These are phyloP conservation scores for Suillia variegata DNA, from an alignment of 2,888 invertebrate species.

Conservation along the genomic window DNA sequence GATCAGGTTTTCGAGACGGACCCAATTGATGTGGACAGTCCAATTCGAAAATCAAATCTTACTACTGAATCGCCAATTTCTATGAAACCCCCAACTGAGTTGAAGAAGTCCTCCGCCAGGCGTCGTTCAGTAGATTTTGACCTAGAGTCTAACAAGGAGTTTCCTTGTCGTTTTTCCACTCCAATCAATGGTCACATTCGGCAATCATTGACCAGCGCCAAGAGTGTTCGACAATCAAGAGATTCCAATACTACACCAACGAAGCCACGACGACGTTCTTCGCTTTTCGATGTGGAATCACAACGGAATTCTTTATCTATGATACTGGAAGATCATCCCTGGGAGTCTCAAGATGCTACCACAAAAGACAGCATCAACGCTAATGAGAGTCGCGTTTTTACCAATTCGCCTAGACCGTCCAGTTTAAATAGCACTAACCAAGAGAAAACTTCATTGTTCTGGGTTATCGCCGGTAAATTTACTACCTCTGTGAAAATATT, in stretches of 20 bases:
- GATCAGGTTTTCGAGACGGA: conserved; percentile 58
- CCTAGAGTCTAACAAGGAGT: conserved; percentile 6
- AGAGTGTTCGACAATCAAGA: conserved; percentile 32
- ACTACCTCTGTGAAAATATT: conserved; percentile 45
- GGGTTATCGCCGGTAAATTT: conserved; percentile 48
- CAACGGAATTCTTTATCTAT: conserved; percentile 50
- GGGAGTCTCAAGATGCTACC: conserved; percentile 36
- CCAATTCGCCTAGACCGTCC: conserved; percentile 34
- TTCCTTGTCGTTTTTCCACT: conserved; percentile 44
- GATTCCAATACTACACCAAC: too few species aligned
- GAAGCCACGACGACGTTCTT: conserved; percentile 30
- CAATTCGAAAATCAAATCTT: conserved; percentile 24
- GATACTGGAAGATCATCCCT: conserved; percentile 51
- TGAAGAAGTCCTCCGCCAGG: neutral
- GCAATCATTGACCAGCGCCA: neutral
- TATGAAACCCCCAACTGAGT: conserved; percentile 10
- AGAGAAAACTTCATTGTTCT: conserved; percentile 41
- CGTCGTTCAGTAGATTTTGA: neutral
- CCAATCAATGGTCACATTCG: conserved; percentile 38
- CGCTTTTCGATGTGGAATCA: conserved; percentile 32
- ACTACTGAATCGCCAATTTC: conserved; percentile 11
- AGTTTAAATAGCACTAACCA: conserved; percentile 24
- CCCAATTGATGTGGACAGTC: conserved; percentile 49
- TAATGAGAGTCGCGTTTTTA: conserved; percentile 39
- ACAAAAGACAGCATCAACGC: conserved; percentile 16